These are phyloP conservation scores for Triplophysa tibetana DNA, from an alignment of 2,113 vertebrate genomes.

Conservation along the genomic window DNA sequence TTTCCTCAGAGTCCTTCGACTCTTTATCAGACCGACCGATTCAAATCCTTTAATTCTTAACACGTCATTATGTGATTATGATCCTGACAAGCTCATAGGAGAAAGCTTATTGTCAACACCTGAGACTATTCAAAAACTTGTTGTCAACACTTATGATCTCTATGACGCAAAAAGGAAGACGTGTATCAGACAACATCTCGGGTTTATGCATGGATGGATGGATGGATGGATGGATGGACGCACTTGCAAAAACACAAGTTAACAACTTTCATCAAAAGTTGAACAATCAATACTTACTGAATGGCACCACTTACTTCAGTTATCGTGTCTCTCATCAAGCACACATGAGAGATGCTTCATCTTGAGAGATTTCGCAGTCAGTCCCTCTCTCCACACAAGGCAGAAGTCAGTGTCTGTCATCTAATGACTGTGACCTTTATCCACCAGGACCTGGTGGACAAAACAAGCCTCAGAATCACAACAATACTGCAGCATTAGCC, in stretches of 20 bases:
- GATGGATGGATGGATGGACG: too few relatives aligned
- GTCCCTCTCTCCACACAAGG: constrained; percentile 7
- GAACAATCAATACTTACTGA: too few relatives aligned
- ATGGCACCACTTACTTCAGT: background rate
- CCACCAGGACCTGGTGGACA: constrained; percentile 16
- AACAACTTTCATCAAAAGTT: background rate
- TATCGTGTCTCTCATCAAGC: background rate
- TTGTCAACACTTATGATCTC: background rate
- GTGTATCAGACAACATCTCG: background rate
- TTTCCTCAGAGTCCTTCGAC: background rate
- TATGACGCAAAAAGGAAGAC: background rate
- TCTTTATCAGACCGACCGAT: background rate
- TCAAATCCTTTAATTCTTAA: constrained; percentile 25
- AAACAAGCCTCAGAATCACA: constrained; percentile 28
- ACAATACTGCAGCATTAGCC: constrained; percentile 17
- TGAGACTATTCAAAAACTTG: background rate
- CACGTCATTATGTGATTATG: constrained; percentile 14
- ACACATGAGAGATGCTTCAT: constrained; percentile 3
- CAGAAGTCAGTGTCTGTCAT: constrained; percentile 24
- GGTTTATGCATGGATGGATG: too few relatives aligned
- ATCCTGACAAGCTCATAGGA: background rate
- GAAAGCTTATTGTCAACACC: background rate
- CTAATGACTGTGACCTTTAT: constrained; percentile 49
- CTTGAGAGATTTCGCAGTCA: background rate
- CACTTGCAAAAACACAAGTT: background rate